Evolutionary conservation across 2,888 invertebrate genomes (phyloP), one percentile per base, ranked within the genome.

Genomic region (Bombyx huttoni): DNA sequence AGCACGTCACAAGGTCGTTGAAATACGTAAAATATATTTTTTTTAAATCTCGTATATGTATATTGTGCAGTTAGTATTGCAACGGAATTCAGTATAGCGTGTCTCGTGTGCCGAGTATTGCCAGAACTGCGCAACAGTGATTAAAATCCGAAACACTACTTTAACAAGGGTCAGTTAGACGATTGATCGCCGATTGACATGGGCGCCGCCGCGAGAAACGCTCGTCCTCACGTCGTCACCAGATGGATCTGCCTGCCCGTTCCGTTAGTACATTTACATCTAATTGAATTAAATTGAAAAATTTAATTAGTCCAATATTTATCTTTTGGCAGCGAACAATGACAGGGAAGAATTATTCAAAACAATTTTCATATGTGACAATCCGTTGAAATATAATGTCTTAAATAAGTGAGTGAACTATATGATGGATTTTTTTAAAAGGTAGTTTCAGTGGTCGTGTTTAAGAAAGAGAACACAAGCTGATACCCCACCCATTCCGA

Each of bases 131-230:
- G 80, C 79, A 81, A 80, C 74, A 68, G 76, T 80, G 78, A 81
- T 84, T 84, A 84, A 78, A 86, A 82, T 79, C 76, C 68, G 67
- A 62, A 65, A 72, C 78, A 69, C 70, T 73, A 70, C 65, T 70
- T 73, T 67, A 59, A 70, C 63, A 74, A 65, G 74, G 64, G 69
- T 70, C 81, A 83, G 81, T 80, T 65, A 66, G 66, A 63, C 66
- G 64, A 77, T 81, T 75, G 80, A 72, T 66, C 74, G 76, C 68
- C 66, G 66, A 68, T 72, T 79, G 83, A 77, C 71, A 89, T 89
- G 89, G 89, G 89, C 64, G 86, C 85, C 58, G 82, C 88, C 54
- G 82, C 85, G 62, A 88, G 65, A 67, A 85, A 85, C 78, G 77
- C 88, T 55, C 81, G 89, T 49, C 88, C 87, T n/a, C 81, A 87